Conservation (phyloP, 1,140 invertebrate genomes). For the Cardiocondyla obscurior region DNA sequence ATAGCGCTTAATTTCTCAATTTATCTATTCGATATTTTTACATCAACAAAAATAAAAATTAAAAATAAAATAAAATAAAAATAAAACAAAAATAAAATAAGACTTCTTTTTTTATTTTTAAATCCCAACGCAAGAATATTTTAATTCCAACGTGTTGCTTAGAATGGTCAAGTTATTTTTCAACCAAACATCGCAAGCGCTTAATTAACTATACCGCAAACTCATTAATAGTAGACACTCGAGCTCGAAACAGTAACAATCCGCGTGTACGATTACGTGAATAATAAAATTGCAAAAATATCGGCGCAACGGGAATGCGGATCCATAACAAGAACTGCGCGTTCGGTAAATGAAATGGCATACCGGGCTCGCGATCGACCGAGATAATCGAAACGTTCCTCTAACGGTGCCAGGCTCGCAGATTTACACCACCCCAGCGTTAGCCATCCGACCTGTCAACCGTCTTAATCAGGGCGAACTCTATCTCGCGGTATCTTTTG, state of each 20-base stretch:
- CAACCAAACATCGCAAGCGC: background rate
- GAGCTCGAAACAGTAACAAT: background rate
- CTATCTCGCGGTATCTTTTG: conserved; percentile 18
- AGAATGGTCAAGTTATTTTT: background rate
- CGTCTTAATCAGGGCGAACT: conserved; percentile 21
- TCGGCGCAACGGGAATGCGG: conserved; percentile 1
- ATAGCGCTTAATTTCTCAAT: background rate
- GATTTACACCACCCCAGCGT: conserved; percentile 34
- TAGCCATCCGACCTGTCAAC: conserved; percentile 25
- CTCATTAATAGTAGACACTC: background rate
- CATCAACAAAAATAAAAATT: background rate
- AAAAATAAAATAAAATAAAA: no score
- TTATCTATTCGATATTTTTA: background rate
- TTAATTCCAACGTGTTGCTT: background rate
- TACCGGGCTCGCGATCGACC: conserved; percentile 41
- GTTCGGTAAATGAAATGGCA: conserved; percentile 37
- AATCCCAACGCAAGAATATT: no score
- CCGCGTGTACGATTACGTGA: background rate
- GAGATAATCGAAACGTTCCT: conserved; percentile 39
- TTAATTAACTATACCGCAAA: background rate
- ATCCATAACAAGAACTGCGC: conserved; percentile 4
- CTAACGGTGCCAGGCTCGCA: conserved; percentile 35
- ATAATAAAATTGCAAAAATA: conserved; percentile 32
- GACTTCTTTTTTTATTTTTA: no score
- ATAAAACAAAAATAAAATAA: no score